Conservation (phyloP, 2,888 invertebrate genomes). For the Argynnis bischoffii region DNA sequence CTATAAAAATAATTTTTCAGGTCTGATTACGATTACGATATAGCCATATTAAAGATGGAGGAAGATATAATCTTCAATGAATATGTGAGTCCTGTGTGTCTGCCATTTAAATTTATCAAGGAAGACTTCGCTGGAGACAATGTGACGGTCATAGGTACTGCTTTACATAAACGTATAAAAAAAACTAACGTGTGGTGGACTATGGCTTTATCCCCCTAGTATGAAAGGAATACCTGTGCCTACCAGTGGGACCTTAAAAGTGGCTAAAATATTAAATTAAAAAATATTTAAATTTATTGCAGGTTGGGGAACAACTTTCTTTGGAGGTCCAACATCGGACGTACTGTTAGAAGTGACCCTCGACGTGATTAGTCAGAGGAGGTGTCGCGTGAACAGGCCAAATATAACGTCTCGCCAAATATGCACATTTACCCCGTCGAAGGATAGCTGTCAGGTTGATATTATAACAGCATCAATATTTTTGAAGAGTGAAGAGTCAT, state of each 20-base stretch:
- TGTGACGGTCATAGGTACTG: conserved; percentile 73
- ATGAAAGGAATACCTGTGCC: too few species aligned
- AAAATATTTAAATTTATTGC: background rate
- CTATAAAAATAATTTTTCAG: conserved; percentile 43
- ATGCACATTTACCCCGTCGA: conserved; percentile 77
- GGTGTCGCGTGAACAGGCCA: conserved; percentile 58
- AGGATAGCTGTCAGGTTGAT: conserved; percentile 83
- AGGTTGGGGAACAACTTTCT: conserved; percentile 84
- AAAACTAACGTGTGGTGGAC: too few species aligned
- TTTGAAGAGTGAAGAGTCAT: too few species aligned
- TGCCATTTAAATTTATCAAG: conserved; percentile 80
- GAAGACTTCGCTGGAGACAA: conserved; percentile 54
- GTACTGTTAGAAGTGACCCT: conserved; percentile 79
- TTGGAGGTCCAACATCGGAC: conserved; percentile 75
- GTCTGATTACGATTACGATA: conserved; percentile 72
- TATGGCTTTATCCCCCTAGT: too few species aligned
- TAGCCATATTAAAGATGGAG: conserved; percentile 72
- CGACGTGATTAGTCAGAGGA: conserved; percentile 66
- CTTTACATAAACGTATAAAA: background rate
- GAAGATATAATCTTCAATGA: conserved; percentile 70
- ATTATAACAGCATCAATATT: background rate
- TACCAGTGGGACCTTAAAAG: background rate
- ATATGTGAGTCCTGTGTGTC: conserved; percentile 83
- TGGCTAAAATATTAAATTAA: background rate
- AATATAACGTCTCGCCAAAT: conserved; percentile 55